Evolutionary conservation across 2,113 vertebrate species (phyloP), one percentile per base, ranked within the genome.

Genomic region (Micronisus gabar): DNA sequence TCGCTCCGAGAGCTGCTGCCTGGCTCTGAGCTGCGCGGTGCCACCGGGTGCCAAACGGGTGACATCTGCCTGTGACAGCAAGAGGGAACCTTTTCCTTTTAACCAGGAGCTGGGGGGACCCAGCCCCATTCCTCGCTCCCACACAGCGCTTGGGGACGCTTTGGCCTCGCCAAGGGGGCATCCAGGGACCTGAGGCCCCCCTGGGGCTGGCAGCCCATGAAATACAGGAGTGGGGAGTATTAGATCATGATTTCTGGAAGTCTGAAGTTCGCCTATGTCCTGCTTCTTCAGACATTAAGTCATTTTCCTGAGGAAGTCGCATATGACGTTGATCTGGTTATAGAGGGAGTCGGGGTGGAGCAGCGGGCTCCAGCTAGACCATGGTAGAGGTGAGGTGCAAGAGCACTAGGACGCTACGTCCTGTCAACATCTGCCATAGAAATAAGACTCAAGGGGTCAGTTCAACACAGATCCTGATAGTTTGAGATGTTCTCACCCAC

Each of bases 241-340:
- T 50, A 97, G 95, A 58, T 97, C 94, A 97, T 86, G 86, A 66
- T 36, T 90, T 81, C 58, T 86, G 82, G 65, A 87, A 95, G 93
- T 6, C 79, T 92, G 82, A 72, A 68, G 88, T 52, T 73, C 1
- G 40, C 91, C 91, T 10, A 62, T 72, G 88, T 88, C 66, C 93
- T 73, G 82, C 80, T 94, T 52, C 83, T 91, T 83, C 96, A 97
- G 96, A 97, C 96, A 78, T 97, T 73, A 92, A 66, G 95, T 97
- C 88, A 97, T 96, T 95, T 97, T 95, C 96, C 96, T 90, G 91
- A 96, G 96, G 96, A 97, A 96, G 94, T 62, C 15, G 23, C 4
- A 2, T 78, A 8, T 95, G 96, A 95, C 93, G 88, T 95, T 62
- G 48, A 47, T 23, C 67, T 79, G 79, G 58, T 88, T 81, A 48